Evolutionary conservation across 2,797 vertebrate genomes (phyloP).

Genomic region (Acanthopagrus latus): DNA sequence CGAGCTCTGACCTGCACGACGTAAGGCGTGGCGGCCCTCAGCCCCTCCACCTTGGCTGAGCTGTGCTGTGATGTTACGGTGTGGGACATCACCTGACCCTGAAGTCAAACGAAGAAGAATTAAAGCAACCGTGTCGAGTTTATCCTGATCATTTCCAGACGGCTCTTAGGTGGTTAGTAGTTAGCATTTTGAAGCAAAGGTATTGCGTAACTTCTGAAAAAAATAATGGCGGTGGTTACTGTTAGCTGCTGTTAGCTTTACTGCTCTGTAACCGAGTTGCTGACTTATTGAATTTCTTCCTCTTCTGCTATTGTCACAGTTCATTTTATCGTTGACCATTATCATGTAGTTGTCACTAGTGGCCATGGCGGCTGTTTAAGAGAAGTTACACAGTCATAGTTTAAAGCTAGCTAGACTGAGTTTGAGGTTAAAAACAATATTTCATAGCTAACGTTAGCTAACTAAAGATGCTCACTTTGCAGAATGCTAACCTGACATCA

Average conservation of each 20-base stretch:
- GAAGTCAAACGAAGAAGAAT: background rate
- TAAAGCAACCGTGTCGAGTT: slow-evolving; percentile 2
- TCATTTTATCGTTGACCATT: background rate
- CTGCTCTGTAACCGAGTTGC: background rate
- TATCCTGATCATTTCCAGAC: background rate
- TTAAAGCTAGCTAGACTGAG: background rate
- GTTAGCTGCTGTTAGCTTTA: background rate
- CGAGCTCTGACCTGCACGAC: slow-evolving; percentile 96
- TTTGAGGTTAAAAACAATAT: too few species aligned
- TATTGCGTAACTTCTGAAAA: background rate
- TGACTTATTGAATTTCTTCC: background rate
- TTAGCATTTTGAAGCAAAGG: background rate
- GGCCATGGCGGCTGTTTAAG: background rate
- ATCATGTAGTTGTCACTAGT: background rate
- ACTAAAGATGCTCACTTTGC: too few species aligned
- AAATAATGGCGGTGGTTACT: background rate
- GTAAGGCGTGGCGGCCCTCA: slow-evolving; percentile 90
- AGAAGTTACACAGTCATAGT: background rate
- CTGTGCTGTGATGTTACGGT: slow-evolving; percentile 97
- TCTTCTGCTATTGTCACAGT: background rate
- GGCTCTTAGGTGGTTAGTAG: too few species aligned
- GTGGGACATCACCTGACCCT: slow-evolving; percentile 91
- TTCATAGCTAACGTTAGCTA: too few species aligned
- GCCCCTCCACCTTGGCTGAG: slow-evolving; percentile 92
- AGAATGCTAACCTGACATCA: too few species aligned